A percentile compares a stretch with the other conserved stretches of the same genome.
Conservation (phyloP, 2,888 invertebrate species). For the Diogma glabrata region DNA sequence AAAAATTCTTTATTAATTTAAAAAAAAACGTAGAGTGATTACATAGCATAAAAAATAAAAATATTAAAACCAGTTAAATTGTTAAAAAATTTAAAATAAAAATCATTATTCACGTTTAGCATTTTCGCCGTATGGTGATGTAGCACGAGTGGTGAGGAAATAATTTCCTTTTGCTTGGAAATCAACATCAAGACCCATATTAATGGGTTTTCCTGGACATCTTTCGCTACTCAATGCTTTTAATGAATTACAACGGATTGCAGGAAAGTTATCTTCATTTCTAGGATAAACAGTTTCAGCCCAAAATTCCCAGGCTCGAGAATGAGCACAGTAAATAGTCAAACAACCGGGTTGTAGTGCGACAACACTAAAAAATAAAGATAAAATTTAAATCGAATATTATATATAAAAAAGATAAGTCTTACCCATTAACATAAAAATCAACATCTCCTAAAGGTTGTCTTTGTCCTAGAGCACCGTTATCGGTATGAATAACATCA, state of each 20-base stretch:
- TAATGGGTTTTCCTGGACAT: conserved; percentile 24
- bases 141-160: conserved; percentile 28
- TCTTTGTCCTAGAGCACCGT: conserved; percentile 28
- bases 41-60: too few relatives aligned
- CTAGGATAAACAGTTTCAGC: conserved; percentile 29
- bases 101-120: too few relatives aligned
- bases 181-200: conserved; percentile 31
- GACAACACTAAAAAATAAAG: not conserved
- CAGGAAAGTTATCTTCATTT: conserved; percentile 25
- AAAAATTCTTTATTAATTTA: too few relatives aligned
- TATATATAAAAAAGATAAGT: not conserved
- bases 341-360: conserved; percentile 28
- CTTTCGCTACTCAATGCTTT: conserved; percentile 22
- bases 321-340: conserved; percentile 27
- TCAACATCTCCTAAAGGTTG: conserved; percentile 31
- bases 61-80: too few relatives aligned
- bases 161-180: conserved; percentile 28
- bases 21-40: too few relatives aligned
- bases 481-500: conserved; percentile 31
- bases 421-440: conserved; percentile 30
- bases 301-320: conserved; percentile 28
- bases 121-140: conserved; percentile 25
- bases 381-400: not conserved
- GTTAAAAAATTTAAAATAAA: too few relatives aligned
- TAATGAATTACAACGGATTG: conserved; percentile 25